Evolutionary conservation across 1,140 invertebrate species (phyloP).

Genomic region (Drosophila elegans): DNA sequence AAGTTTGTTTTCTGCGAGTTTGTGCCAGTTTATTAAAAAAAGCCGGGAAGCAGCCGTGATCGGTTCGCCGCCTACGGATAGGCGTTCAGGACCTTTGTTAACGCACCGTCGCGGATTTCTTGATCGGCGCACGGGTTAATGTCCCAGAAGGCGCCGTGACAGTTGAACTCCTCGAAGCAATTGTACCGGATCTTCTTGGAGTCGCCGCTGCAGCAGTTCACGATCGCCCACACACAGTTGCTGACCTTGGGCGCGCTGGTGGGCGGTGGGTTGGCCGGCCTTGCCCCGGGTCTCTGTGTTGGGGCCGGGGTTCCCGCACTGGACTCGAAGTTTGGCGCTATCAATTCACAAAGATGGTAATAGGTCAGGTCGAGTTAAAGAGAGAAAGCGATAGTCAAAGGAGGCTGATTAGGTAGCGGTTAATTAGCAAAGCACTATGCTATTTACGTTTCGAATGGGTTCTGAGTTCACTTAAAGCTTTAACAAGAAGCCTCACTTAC

Average conservation of each 20-base stretch:
- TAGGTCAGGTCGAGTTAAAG: constrained; percentile 18
- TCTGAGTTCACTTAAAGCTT: not conserved
- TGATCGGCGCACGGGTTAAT: constrained; percentile 87
- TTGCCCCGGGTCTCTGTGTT: constrained; percentile 22
- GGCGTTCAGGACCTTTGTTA: constrained; percentile 35
- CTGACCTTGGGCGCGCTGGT: constrained; percentile 79
- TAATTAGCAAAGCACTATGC: constrained; percentile 22
- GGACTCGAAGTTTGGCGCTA: not conserved
- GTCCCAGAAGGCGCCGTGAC: constrained; percentile 88
- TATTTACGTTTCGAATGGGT: constrained; percentile 24
- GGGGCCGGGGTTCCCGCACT: not conserved
- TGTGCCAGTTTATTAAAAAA: constrained; percentile 1
- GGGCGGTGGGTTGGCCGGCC: constrained; percentile 7
- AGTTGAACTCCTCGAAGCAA: constrained; percentile 89
- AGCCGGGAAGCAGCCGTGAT: constrained; percentile 1
- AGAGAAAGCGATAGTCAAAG: constrained; percentile 26
- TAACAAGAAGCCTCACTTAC: too few relatives aligned
- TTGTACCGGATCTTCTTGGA: constrained; percentile 84
- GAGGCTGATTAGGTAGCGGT: not conserved
- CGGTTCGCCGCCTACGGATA: constrained; percentile 4
- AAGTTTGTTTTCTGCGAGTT: constrained; percentile 7
- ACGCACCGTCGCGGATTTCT: constrained; percentile 74
- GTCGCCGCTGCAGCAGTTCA: constrained; percentile 87
- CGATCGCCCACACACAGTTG: constrained; percentile 88
- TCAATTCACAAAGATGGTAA: constrained; percentile 28